phyloP scores from a whole-genome alignment of 2,797 vertebrate genomes.

The Sebastes vulpes region DNA sequence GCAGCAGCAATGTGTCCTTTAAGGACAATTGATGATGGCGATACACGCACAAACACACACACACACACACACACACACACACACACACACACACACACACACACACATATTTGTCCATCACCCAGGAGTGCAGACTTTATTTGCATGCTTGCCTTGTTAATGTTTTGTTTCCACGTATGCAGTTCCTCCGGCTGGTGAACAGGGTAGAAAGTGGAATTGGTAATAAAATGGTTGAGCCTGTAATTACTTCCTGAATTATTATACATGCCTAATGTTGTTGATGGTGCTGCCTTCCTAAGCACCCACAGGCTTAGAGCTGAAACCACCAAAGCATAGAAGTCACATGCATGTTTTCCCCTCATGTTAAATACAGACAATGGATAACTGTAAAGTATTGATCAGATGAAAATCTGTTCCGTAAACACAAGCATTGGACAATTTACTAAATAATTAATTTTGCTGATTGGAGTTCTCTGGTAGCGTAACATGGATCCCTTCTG shows the following conservation, averaged over 20 bases:
- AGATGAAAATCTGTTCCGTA: conserved; percentile 56
- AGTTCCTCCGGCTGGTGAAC: conserved; percentile 53
- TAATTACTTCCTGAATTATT: conserved; percentile 66
- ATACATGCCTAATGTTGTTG: conserved; percentile 55
- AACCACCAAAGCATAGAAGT: conserved; percentile 1
- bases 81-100: neutral
- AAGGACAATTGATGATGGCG: neutral
- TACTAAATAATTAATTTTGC: conserved; percentile 57
- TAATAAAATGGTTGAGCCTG: conserved; percentile 66
- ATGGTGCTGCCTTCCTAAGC: conserved; percentile 25
- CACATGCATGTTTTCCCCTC: neutral
- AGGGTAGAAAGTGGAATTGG: conserved; percentile 45
- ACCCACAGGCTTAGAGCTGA: conserved; percentile 12
- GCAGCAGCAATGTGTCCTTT: neutral
- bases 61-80: conserved; percentile 5
- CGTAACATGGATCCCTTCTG: too few species aligned
- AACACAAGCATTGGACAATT: conserved; percentile 52
- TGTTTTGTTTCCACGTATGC: conserved; percentile 49
- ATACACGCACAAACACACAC: neutral
- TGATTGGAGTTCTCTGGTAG: conserved; percentile 33
- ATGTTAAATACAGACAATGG: conserved; percentile 55
- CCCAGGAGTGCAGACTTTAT: conserved; percentile 38
- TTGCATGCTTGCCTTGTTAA: conserved; percentile 56
- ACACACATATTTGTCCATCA: neutral
- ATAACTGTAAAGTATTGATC: conserved; percentile 53